Base-by-base conservation (phyloP, 1,140 invertebrate genomes). In the Hetaerina americana region DNA sequence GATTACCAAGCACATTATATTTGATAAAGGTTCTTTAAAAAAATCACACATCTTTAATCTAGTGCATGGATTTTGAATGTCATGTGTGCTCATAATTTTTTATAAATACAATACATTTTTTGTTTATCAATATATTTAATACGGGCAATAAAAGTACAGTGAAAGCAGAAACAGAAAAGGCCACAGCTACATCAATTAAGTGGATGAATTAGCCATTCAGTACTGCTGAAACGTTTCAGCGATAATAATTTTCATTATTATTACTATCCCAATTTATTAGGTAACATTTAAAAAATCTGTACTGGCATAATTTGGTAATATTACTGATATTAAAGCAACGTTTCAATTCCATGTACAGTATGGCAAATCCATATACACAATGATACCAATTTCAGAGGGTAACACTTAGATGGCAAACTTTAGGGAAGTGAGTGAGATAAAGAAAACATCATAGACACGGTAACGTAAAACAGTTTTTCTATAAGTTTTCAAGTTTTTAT, bases 71-170 rank as follows among this genome's bases (percentile, higher is more conserved):
- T 57, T 57, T 57, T 57, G 40, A 57, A 57, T n/a, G 15, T 57
- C 40, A 57, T 57, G 40, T 57, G 40, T 57, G 40, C 40, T 57
- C 40, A 57, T 57, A 57, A 57, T 57, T 57, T n/a, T 57, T 57
- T n/a, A 57, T 57, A 18, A 57, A 57, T 57, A 57, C 40, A 18
- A 57, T 57, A 57, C 22, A 57, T 57, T 12, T 57, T 57, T n/a
- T 57, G 40, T 57, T 57, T 57, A 57, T 57, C 40, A 57, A 57
- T 57, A 57, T 57, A 57, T 57, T 57, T 57, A 57, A 57, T 57
- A 57, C 40, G 22, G 40, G 40, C 40, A 57, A 57, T 57, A 57
- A 57, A n/a, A 57, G 40, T 57, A 57, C 40, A 57, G 40, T 57
- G 40, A 57, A 57, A 57, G 40, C 40, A 57, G 40, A n/a, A 57